Evolutionary conservation across 2,113 vertebrate species (phyloP), one percentile per base, ranked within the genome.

Genomic region (Hucho hucho): DNA sequence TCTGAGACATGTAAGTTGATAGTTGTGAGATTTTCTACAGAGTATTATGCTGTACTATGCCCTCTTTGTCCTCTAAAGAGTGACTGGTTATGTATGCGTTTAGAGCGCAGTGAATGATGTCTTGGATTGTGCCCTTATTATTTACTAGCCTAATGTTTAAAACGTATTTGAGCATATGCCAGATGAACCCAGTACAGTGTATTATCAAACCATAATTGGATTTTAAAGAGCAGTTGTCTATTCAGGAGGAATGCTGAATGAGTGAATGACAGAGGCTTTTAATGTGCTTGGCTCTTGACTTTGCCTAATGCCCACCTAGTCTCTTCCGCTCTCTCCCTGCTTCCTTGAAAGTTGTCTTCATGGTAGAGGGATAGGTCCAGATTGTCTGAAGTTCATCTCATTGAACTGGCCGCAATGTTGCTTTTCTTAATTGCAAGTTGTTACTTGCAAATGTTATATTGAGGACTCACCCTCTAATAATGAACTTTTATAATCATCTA

Each of bases 1-100:
- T n/a, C 71, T 47, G 78, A 74, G 78, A 75, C 72, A 61, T 67
- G 75, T 75, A 71, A 81, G 81, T 74, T 72, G 65, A 88, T 83
- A 53, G 67, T 75, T 77, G 72, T 70, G n/a, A 72, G 77, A 69
- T 79, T 53, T 53, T 81, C 73, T 70, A 24, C 58, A 68, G 32
- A 13, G 37, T 24, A 59, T 24, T 75, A 59, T 65, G 49, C 63
- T 65, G 63, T 63, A 53, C 47, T 74, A 6, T 64, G 13, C 64
- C 13, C 64, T 73, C 22, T 75, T 4, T 68, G 65, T 6, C 1
- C 25, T 47, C 16, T 29, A 20, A 37, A 16, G 47, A n/a, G 9
- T 37, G 74, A 4, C 3, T 32, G 11, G 4, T 53, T 37, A 20
- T 37, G 56, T 24, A 28, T 14, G 29, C 4, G 13, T 47, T 26